Evolutionary conservation across 2,888 invertebrate species (phyloP), one percentile per base, ranked within the genome.

Genomic region (Nephrotoma guestfalica): DNA sequence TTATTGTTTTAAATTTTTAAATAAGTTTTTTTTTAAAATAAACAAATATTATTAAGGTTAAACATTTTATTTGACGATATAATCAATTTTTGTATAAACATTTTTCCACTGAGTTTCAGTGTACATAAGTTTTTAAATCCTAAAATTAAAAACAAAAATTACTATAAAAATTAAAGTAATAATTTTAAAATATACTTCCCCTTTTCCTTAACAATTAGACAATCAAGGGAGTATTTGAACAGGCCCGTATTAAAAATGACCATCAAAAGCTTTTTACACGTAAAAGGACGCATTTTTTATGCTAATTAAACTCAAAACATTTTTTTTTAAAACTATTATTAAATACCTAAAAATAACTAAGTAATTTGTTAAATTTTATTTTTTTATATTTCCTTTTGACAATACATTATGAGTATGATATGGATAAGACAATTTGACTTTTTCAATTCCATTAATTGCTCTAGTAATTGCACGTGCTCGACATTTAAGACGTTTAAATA

Each of bases 381-480:
- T 42, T 41, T 40, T 71, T 9, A 71, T 30, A 71, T 71, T 71
- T 71, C 85, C 71, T 15, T 41, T 41, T 15, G 11, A 84, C 41
- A 41, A 84, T 41, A 84, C 84, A 41, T 41, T 83, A 85, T 88
- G 88, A 1, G 87, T 88, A 83, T 88, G 88, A 9, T 41, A 30
- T 11, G 87, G 84, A 86, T 88, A 88, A 41, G 88, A 86, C 13
- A 87, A 87, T 87, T 88, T 88, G 2, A 88, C 71, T 40, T 83
- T 87, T 41, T 87, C 87, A 11, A 86, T 6, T 15, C 87, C 88
- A 84, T 88, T 85, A 15, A 88, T 83, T 11, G 71, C 13, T 86
- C 85, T 87, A 1, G 88, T 88, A 30, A 88, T 87, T 0, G 87
- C 88, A 41, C 88, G 86, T 9, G 88, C 88, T 6, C 87, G 84